Evolutionary conservation across 2,888 invertebrate species (phyloP).

Genomic region (Crematogaster levior): DNA sequence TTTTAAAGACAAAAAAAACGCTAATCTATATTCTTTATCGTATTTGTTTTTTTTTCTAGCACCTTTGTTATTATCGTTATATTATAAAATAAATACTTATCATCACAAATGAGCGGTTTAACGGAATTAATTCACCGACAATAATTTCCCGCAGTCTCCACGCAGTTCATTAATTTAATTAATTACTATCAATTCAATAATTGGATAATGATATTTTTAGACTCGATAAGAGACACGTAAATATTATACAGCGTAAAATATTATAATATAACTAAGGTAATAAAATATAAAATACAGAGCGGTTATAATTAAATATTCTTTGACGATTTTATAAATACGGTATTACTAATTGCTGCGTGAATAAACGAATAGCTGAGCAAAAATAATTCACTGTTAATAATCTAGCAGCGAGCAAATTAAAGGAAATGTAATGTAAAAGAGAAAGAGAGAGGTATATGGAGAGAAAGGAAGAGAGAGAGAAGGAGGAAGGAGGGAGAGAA

Average conservation of each 20-base stretch:
- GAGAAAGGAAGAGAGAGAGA: no score
- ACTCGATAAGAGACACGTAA: neutral
- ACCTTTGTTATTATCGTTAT: neutral
- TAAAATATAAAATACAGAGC: neutral
- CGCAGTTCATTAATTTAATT: neutral
- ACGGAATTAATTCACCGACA: slow-evolving; percentile 16
- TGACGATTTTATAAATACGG: neutral
- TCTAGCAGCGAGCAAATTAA: neutral
- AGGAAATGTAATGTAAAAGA: neutral
- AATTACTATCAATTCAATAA: slow-evolving; percentile 12
- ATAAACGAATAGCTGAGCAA: neutral
- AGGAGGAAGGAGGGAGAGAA: neutral
- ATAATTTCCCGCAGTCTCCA: slow-evolving; percentile 18
- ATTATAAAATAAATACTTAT: neutral
- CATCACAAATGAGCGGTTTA: neutral
- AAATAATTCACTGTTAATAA: slow-evolving; percentile 8
- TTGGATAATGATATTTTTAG: slow-evolving; percentile 18
- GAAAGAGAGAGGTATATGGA: no score
- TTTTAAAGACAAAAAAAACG: neutral
- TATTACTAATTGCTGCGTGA: neutral
- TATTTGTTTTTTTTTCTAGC: neutral
- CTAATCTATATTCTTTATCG: neutral
- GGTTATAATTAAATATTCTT: neutral
- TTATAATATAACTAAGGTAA: neutral
- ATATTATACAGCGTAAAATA: neutral